A percentile compares a stretch with the other conserved stretches of the same genome.
phyloP scores from a whole-genome alignment of 2,797 vertebrate genomes.

The Microctenopoma lineatum region DNA sequence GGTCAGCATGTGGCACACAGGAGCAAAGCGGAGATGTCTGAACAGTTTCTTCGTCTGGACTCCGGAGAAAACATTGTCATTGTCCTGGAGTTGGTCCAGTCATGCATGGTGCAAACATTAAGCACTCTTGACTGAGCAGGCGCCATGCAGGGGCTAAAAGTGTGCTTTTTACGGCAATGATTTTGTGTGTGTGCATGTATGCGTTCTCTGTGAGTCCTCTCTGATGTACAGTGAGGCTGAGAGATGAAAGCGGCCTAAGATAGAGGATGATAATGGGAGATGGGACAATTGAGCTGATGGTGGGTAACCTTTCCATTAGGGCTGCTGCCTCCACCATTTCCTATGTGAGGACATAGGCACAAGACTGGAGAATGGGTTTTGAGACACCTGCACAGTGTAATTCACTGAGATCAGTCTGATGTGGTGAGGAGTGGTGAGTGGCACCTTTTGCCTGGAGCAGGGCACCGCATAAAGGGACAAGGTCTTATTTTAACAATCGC shows the following conservation, averaged over 20 bases:
- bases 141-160: conserved; percentile 40
- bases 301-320: conserved; percentile 18
- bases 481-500: conserved; percentile 22
- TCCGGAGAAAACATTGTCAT: conserved; percentile 67
- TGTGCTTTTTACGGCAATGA: conserved; percentile 42
- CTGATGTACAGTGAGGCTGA: conserved; percentile 32
- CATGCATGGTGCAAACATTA: conserved; percentile 70
- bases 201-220: conserved; percentile 23
- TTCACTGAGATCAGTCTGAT: conserved; percentile 12
- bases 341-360: conserved; percentile 21
- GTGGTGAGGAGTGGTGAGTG: conserved; percentile 4
- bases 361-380: conserved; percentile 21
- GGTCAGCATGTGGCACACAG: conserved; percentile 48
- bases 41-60: conserved; percentile 59
- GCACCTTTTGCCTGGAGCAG: conserved; percentile 28
- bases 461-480: conserved; percentile 4
- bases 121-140: conserved; percentile 54
- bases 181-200: conserved; percentile 30
- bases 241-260: conserved; percentile 32
- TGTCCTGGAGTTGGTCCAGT: conserved; percentile 62
- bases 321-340: conserved; percentile 22
- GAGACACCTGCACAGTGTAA: conserved; percentile 15
- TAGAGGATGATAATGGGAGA: conserved; percentile 26
- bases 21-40: conserved; percentile 60
- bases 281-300: conserved; percentile 15